Evolutionary conservation across 2,113 vertebrate genomes (phyloP).

Genomic region (Ahaetulla prasina): DNA sequence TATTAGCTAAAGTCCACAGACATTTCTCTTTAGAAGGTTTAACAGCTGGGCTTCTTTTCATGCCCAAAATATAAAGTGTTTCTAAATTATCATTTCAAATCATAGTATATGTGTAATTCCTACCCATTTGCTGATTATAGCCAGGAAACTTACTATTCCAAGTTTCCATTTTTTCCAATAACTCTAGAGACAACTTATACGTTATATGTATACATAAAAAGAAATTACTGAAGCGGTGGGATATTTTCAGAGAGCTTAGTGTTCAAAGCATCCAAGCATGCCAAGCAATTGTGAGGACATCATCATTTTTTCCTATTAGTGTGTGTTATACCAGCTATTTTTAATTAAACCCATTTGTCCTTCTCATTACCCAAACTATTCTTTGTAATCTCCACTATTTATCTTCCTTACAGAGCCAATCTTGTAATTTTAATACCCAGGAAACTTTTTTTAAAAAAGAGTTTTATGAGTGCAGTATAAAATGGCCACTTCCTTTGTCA

Average conservation of each 20-base stretch:
- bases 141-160: not conserved
- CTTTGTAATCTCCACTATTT: not conserved
- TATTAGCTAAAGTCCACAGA: not conserved
- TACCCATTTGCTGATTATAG: not conserved
- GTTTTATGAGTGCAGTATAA: slow-evolving; percentile 12
- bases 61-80: not conserved
- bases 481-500: slow-evolving; percentile 29
- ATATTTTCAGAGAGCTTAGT: not conserved
- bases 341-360: slow-evolving; percentile 30
- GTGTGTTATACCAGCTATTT: not conserved
- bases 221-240: not conserved
- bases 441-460: not conserved
- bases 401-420: slow-evolving; percentile 22
- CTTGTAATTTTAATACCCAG: slow-evolving; percentile 16
- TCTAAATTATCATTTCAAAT: not conserved
- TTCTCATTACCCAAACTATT: not conserved
- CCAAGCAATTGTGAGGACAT: not conserved
- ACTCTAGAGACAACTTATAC: not conserved
- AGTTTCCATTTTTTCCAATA: not conserved
- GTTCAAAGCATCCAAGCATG: slow-evolving; percentile 4
- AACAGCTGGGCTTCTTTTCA: not conserved
- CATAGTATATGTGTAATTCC: not conserved
- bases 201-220: not conserved
- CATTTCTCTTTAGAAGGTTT: not conserved
- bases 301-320: slow-evolving; percentile 17